Evolutionary conservation across 2,113 vertebrate genomes (phyloP), one percentile per base, ranked within the genome.

Genomic region (Pimephales promelas): DNA sequence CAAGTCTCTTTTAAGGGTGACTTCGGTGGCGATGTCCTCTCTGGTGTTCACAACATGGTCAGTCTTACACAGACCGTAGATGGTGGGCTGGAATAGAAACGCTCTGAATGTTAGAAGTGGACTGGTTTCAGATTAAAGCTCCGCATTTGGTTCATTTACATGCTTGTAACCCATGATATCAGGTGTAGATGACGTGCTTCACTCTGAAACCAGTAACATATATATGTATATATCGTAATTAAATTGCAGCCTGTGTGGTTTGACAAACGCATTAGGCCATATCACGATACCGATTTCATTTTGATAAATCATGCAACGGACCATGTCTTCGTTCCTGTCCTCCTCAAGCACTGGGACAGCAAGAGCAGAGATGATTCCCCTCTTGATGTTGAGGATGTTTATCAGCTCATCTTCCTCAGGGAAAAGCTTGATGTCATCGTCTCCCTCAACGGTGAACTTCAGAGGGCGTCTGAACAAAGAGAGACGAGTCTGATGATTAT

Each of bases 351-450:
- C 86, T 84, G 97, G 96, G 79, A 95, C 95, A 84, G 97, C 92
- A 26, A 99, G 92, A 34, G 95, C 93, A 66, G 98, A 97, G 72
- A 99, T 88, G 81, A 99, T 97, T 28, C 97, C 98, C 86, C 97
- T 96, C 92, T 99, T 99, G 90, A 99, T 92, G 92, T 99, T 99
- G 81, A 99, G 90, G 72, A 96, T 94, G 73, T 95, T 95, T 20
- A 89, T 89, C 8, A 95, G 91, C 85, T 99, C 98, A 4, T 92
- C 94, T 0, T 94, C 90, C 72, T 96, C 93, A 1, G 97, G 95
- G 88, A 96, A 98, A 4, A 99, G 93, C 61, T 93, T 92, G 59
- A 96, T 92, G 40, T 93, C 88, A 36, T 95, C 92, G 56, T 89
- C 94, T 87, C 94, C 90, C 6, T 94, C 92, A 86, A 95, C 78